Conservation (phyloP, 2,797 vertebrate genomes). For the Anguilla megastoma region DNA sequence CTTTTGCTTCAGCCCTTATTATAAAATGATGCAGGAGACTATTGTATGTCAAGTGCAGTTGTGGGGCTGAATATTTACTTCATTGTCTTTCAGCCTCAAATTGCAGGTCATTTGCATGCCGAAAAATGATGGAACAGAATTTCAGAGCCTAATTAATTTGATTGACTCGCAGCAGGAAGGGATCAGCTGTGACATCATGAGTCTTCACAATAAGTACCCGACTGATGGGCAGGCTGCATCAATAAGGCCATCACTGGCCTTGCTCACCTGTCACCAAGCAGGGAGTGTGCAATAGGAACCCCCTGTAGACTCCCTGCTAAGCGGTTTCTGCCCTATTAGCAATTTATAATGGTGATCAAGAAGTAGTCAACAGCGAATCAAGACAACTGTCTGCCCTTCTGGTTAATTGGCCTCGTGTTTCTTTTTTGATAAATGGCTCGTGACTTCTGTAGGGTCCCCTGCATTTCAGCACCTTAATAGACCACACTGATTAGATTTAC, state of each 20-base stretch:
- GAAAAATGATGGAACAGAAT: constrained; percentile 79
- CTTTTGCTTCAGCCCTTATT: constrained; percentile 89
- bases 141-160: constrained; percentile 89
- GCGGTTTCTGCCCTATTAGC: constrained; percentile 97
- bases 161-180: constrained; percentile 85
- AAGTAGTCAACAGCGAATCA: constrained; percentile 98
- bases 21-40: constrained; percentile 89
- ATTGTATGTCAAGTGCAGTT: constrained; percentile 57
- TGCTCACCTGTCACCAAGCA: constrained; percentile 88
- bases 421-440: constrained; percentile 97
- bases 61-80: constrained; percentile 56
- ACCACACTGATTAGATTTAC: constrained; percentile 96
- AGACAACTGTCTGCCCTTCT: constrained; percentile 93
- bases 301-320: constrained; percentile 78
- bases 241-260: constrained; percentile 82
- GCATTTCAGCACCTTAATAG: constrained; percentile 95
- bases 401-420: constrained; percentile 99
- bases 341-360: constrained; percentile 99
- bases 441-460: constrained; percentile 81
- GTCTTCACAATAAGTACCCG: constrained; percentile 85
- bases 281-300: constrained; percentile 85
- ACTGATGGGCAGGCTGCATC: constrained; percentile 86
- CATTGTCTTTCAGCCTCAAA: constrained; percentile 62
- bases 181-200: constrained; percentile 82
- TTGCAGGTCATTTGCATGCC: constrained; percentile 65